Conservation (phyloP, 2,113 vertebrate species). For the Turnix velox region DNA sequence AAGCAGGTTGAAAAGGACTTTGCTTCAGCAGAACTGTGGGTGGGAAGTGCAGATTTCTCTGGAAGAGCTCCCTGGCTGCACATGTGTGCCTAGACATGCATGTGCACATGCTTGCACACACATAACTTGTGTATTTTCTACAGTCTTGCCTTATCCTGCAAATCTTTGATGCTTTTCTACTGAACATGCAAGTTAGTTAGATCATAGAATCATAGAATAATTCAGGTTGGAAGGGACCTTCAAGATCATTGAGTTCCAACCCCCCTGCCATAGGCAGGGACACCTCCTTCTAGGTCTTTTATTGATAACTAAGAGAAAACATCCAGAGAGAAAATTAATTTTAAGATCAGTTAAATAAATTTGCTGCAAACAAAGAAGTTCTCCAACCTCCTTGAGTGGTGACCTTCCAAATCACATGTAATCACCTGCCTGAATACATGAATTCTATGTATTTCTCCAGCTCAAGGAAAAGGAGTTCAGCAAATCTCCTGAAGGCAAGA, state of each 20-base stretch:
- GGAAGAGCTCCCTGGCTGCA: not conserved
- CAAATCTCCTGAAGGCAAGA: constrained; percentile 18
- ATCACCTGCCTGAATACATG: constrained; percentile 11
- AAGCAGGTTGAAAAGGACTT: not conserved
- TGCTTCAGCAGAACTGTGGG: not conserved
- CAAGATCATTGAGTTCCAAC: too few species aligned
- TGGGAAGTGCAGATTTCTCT: not conserved
- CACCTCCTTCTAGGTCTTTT: not conserved
- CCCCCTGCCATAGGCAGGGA: too few species aligned
- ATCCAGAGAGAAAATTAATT: not conserved
- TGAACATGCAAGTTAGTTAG: not conserved
- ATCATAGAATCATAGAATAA: too few species aligned
- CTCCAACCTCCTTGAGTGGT: not conserved
- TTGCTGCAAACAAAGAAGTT: not conserved
- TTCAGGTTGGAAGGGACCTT: too few species aligned
- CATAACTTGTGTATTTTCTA: not conserved
- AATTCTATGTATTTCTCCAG: not conserved
- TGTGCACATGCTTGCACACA: not conserved
- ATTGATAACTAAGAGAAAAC: not conserved
- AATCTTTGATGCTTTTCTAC: not conserved
- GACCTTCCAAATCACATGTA: constrained; percentile 10
- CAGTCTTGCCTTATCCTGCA: not conserved
- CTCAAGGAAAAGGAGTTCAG: not conserved
- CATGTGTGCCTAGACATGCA: rapidly evolving
- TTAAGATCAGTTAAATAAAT: not conserved